Percentiles rank a stretch among this genome's conserved stretches.
phyloP scores from a whole-genome alignment of 2,797 vertebrate genomes.

The Lutjanus argentimaculatus region DNA sequence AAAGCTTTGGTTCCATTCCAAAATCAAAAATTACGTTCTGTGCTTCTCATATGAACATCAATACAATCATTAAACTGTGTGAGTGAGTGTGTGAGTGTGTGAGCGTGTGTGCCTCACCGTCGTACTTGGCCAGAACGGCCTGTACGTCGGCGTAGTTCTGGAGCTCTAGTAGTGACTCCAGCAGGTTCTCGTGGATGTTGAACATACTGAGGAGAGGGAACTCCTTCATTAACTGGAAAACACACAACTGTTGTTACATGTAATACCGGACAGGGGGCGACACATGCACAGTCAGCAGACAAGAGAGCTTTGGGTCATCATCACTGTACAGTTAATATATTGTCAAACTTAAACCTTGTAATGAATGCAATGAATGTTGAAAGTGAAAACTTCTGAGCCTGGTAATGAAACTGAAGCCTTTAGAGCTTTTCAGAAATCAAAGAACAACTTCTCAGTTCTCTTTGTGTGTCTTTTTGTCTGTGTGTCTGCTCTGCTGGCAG shows the following conservation, averaged over 20 bases:
- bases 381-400: not conserved
- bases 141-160: slow-evolving; percentile 98
- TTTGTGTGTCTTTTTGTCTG: not conserved
- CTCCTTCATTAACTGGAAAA: slow-evolving; percentile 98
- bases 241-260: slow-evolving; percentile 87
- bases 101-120: slow-evolving; percentile 87
- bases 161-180: slow-evolving; percentile 97
- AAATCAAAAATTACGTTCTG: not conserved
- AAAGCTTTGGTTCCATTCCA: not conserved
- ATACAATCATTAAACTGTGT: not conserved
- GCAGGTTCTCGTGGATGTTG: slow-evolving; percentile 98
- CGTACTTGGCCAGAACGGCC: slow-evolving; percentile 98
- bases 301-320: slow-evolving; percentile 25
- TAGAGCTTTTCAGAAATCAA: not conserved
- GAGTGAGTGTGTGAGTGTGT: not conserved
- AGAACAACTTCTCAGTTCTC: not conserved
- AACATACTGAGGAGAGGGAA: slow-evolving; percentile 99
- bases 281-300: slow-evolving; percentile 71
- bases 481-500: slow-evolving; percentile 6
- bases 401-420: not conserved
- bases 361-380: not conserved
- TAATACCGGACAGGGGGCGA: slow-evolving; percentile 79
- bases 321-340: not conserved
- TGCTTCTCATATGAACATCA: not conserved
- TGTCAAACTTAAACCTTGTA: not conserved